Evolutionary conservation across 2,888 invertebrate genomes (phyloP), one percentile per base, ranked within the genome.

Genomic region (Drosophila prolongata): DNA sequence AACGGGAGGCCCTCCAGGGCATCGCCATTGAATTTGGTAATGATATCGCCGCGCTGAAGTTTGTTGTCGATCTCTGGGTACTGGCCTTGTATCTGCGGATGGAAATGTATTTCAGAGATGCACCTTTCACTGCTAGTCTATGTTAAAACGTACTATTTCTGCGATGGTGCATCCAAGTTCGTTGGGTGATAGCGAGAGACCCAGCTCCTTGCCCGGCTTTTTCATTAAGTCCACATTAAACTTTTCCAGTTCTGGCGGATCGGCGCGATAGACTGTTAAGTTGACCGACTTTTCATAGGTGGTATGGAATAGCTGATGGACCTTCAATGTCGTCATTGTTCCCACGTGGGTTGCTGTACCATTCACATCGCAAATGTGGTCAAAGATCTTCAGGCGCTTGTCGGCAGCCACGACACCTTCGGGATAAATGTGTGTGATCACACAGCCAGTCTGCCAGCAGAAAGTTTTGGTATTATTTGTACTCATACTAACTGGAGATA

Each of bases 321-420:
- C 96, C 90, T 96, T 95, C 75, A 96, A 95, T 87, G 97, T 95
- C 53, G 97, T 96, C 92, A 97, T 96, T 78, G 96, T 96, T 80
- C 96, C 95, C 50, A 90, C 90, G 57, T 98, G 96, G 27, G 92
- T 50, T 65, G 95, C 95, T 43, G 95, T 94, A 38, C 95, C 95
- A 88, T 97, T 97, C 65, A 98, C 96, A 89, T 98, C 98, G 47
- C 98, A 92, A 85, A 99, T 96, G 93, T 98, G 98, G 93, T 99
- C 99, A 16, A 98, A 99, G 0, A 97, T 95, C 92, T 95, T 95
- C 44, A 99, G 93, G 50, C 99, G 94, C 0, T 97, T 97, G 91
- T 99, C 99, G 89, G 96, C 96, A 1, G 96, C 97, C 11, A 98
- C 96, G 1, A 96, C 97, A 1, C 99, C 98, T 82, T 96, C 97